Evolutionary conservation across 2,888 invertebrate species (phyloP), one percentile per base, ranked within the genome.

Genomic region (Phyllotreta cruciferae): DNA sequence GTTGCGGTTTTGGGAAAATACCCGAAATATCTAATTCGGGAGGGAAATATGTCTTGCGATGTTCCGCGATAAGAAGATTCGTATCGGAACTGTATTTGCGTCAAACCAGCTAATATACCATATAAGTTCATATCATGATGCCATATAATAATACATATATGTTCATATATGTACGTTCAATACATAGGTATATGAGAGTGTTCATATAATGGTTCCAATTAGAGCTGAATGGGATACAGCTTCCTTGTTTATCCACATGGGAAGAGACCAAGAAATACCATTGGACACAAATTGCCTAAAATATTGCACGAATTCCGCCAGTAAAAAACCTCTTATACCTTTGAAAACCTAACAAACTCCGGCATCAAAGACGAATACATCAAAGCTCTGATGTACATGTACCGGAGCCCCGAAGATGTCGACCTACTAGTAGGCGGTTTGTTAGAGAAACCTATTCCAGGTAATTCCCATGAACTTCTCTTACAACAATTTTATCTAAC

Each of bases 391-490:
- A 84, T 86, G 66, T 85, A 87, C 73, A 85, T 91, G 79, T 92
- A 91, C 78, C 86, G 88, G 62, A 84, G 83, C 60, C 83, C 90
- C 1, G 88, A 90, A 70, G 94, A 96, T 73, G 85, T 96, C 11
- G 96, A 97, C 77, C 83, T 96, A 9, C 85, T 96, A 73, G 86
- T 92, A 3, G 96, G 93, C 37, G 94, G 92, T 2, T 83, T 94
- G 8, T 83, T 94, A 66, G 96, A 97, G 80, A 87, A 86, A 58
- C 89, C 94, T 0, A 85, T 86, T 0, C 87, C 89, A 0, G 71
- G 60, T 60, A 42, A 41, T 4, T 4, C 4, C 24, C 24, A 24
- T 24, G 2, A 24, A 24, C 24, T 24, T 24, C n/a, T n/a, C 24
- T 4, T 24, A 24, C 24, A 24, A 24, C 24, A 3, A 24, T 24